Evolutionary conservation across 2,888 invertebrate species (phyloP).

Genomic region (Cyrtodaria siliqua): DNA sequence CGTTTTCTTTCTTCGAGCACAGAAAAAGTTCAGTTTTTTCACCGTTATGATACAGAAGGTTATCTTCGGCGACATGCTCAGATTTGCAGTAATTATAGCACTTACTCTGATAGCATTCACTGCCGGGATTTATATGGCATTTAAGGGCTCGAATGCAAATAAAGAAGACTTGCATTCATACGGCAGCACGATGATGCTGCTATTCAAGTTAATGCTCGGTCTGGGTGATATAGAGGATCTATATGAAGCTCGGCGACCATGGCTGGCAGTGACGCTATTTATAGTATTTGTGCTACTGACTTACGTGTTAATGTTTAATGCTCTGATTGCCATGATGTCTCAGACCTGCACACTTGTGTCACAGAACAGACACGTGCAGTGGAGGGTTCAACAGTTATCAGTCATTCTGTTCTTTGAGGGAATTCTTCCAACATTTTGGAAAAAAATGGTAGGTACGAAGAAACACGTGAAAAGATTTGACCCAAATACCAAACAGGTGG

Average conservation of each 20-base stretch:
- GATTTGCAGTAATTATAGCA: conserved; percentile 69
- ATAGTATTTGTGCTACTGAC: conserved; percentile 71
- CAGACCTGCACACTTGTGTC: conserved; percentile 74
- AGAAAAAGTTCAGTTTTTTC: conserved; percentile 75
- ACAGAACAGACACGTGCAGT: conserved; percentile 70
- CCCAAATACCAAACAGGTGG: conserved; percentile 55
- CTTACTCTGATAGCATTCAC: conserved; percentile 73
- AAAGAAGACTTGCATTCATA: conserved; percentile 60
- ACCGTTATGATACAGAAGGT: conserved; percentile 78
- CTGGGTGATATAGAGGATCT: conserved; percentile 68
- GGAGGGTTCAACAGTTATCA: conserved; percentile 72
- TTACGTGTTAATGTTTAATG: conserved; percentile 76
- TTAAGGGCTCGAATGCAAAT: conserved; percentile 47
- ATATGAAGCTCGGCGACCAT: conserved; percentile 67
- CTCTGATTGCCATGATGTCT: conserved; percentile 80
- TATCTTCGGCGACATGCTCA: conserved; percentile 68
- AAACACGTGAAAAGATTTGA: conserved; percentile 65
- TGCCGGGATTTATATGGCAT: conserved; percentile 72
- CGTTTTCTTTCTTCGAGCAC: conserved; percentile 72
- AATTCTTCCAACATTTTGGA: conserved; percentile 52
- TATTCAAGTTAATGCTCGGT: conserved; percentile 78
- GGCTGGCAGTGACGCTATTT: conserved; percentile 71
- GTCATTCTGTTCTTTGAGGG: conserved; percentile 72
- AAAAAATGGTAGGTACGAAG: conserved; percentile 54
- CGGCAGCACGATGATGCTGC: conserved; percentile 66